A percentile compares a stretch with the other conserved stretches of the same genome.
Conservation (phyloP, 2,888 invertebrate species). For the Synanthedon myopaeformis region DNA sequence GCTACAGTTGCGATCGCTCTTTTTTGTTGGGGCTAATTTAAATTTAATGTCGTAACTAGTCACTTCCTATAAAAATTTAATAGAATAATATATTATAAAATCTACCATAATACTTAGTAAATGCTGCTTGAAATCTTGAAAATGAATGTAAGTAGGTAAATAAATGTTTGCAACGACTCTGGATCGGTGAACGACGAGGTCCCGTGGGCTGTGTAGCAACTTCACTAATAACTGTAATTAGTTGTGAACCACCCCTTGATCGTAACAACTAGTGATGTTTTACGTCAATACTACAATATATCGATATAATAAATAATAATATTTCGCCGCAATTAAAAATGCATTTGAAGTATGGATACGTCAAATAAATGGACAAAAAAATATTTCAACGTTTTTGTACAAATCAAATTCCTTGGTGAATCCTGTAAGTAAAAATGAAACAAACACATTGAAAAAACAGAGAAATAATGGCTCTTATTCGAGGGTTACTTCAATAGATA, state of each 20-base stretch:
- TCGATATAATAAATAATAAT: conserved; percentile 8
- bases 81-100: background rate
- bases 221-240: conserved; percentile 59
- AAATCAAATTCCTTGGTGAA: no score
- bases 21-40: no score
- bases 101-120: background rate
- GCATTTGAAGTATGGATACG: no score
- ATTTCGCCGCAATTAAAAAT: no score
- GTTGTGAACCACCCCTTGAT: conserved; percentile 32
- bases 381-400: no score
- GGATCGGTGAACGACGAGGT: conserved; percentile 34
- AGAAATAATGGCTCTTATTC: no score
- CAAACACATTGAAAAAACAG: no score
- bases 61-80: background rate
- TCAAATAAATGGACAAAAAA: no score
- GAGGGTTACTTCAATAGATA: no score
- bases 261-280: conserved; percentile 13
- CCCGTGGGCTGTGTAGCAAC: conserved; percentile 32
- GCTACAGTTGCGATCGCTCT: no score
- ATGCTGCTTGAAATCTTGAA: conserved; percentile 3
- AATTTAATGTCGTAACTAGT: no score
- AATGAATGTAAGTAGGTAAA: conserved; percentile 22
- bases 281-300: conserved; percentile 2
- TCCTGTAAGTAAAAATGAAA: no score
- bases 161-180: conserved; percentile 20